Base-by-base conservation (phyloP, 1,140 invertebrate species). In the Trissolcus basalis region DNA sequence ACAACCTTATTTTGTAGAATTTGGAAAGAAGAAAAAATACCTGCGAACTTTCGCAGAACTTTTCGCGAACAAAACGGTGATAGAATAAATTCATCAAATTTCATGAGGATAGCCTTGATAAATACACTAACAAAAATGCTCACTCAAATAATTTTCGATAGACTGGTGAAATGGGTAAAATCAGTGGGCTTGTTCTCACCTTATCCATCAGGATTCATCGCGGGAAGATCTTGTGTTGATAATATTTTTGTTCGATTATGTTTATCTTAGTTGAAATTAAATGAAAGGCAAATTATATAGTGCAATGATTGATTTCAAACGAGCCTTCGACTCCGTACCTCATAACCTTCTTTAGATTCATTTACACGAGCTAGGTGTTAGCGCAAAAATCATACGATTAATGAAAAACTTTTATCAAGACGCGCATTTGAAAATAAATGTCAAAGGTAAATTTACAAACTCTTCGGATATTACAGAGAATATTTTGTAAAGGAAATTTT, bases 231-330 rank as follows among this genome's bases (percentile, higher is more conserved):
- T 9, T 63, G 49, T 35, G 15, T 33, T 7, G 59, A 63, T 14
- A 63, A 63, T 33, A 53, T 63, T 44, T 63, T 63, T 53, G 36
- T 43, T 8, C 27, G 41, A 16, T 12, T 27, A 10, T 43, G n/a
- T n/a, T 32, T 50, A 13, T 14, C 41, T 5, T 27, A 61, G 50
- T 19, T 61, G 33, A 49, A 53, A 5, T 9, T 53, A 1, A 44
- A 27, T 14, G 9, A 16, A 9, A 27, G 19, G n/a, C 19, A 8
- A 4, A 43, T 13, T 19, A 1, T 51, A 15, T 11, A 49, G 35
- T 45, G 3, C 51, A 1, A 45, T 61, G 86, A 33, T 83, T 89
- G 39, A 16, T 12, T 60, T 39, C 44, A 72, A 50, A 55, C 54
- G 74, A 59, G 55, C 65, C 1, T 59, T 59, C 13, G 45, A 59